Conservation (phyloP, 2,888 invertebrate species). For the Platerodrilus igneus region DNA sequence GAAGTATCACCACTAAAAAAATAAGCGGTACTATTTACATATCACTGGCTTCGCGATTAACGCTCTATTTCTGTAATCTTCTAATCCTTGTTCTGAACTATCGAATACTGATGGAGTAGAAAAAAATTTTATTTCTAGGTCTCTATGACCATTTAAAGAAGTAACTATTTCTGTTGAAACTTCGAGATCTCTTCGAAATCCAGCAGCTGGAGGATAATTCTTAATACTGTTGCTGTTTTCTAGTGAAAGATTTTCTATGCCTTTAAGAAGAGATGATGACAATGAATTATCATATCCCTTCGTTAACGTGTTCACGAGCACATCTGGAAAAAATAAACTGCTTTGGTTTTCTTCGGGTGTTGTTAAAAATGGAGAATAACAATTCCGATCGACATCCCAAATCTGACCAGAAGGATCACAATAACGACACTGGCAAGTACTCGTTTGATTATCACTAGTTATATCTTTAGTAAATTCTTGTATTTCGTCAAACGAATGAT, state of each 20-base stretch:
- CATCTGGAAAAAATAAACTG: slow-evolving; percentile 23
- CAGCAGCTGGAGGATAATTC: slow-evolving; percentile 31
- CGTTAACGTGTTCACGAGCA: slow-evolving; percentile 13
- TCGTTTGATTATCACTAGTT: slow-evolving; percentile 42
- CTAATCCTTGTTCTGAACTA: slow-evolving; percentile 7
- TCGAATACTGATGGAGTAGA: slow-evolving; percentile 52
- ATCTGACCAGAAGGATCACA: slow-evolving; percentile 72
- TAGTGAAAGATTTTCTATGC: slow-evolving; percentile 26
- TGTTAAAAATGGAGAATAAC: slow-evolving; percentile 53
- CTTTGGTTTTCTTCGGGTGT: slow-evolving; percentile 39
- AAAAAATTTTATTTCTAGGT: slow-evolving; percentile 74
- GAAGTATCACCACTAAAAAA: slow-evolving; percentile 14
- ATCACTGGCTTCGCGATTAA: slow-evolving; percentile 10
- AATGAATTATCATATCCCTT: slow-evolving; percentile 42
- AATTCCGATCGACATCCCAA: slow-evolving; percentile 64
- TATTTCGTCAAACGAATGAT: slow-evolving; percentile 47
- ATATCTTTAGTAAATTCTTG: slow-evolving; percentile 40
- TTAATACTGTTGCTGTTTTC: slow-evolving; percentile 12
- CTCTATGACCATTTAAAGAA: slow-evolving; percentile 70
- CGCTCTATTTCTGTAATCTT: slow-evolving; percentile 11
- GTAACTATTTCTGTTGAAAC: slow-evolving; percentile 76
- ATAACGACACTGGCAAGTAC: slow-evolving; percentile 68
- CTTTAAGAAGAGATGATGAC: slow-evolving; percentile 18
- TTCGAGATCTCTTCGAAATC: slow-evolving; percentile 53
- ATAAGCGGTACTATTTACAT: slow-evolving; percentile 11